Percentiles rank a stretch among this genome's conserved stretches.
Conservation (phyloP, 2,113 vertebrate species). For the Leucopsar rothschildi region DNA sequence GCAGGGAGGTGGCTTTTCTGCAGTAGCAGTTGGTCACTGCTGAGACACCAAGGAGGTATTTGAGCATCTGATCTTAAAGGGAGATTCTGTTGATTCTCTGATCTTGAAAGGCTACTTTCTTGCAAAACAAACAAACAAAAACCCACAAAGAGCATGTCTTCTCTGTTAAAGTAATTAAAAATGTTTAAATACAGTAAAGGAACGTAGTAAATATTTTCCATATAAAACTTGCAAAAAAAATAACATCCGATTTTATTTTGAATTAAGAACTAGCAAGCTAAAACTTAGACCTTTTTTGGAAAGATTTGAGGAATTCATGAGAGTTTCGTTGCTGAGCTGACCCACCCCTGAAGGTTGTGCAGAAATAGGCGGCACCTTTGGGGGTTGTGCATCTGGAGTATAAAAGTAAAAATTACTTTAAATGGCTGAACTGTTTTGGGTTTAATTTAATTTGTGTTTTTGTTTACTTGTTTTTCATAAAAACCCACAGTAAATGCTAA, state of each 20-base stretch:
- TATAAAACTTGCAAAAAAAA: background rate
- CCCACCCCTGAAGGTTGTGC: background rate
- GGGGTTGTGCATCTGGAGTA: background rate
- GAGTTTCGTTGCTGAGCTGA: background rate
- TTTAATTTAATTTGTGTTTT: background rate
- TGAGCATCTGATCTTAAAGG: background rate
- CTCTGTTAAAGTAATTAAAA: background rate
- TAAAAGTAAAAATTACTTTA: background rate
- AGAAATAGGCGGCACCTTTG: background rate
- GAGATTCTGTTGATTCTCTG: background rate
- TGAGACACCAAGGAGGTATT: background rate
- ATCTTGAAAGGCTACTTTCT: background rate
- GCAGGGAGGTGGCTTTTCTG: background rate
- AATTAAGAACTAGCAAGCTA: background rate
- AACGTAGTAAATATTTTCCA: background rate
- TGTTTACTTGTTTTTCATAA: background rate
- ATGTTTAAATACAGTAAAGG: background rate
- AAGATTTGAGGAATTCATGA: background rate
- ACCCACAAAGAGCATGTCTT: background rate
- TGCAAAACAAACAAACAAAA: background rate
- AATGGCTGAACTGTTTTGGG: background rate
- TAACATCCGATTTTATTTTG: background rate
- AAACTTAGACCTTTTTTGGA: background rate
- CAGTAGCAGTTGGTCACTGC: rapidly evolving
- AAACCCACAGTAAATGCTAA: background rate